Conservation (phyloP, 2,888 invertebrate genomes). For the Norana najaformis region DNA sequence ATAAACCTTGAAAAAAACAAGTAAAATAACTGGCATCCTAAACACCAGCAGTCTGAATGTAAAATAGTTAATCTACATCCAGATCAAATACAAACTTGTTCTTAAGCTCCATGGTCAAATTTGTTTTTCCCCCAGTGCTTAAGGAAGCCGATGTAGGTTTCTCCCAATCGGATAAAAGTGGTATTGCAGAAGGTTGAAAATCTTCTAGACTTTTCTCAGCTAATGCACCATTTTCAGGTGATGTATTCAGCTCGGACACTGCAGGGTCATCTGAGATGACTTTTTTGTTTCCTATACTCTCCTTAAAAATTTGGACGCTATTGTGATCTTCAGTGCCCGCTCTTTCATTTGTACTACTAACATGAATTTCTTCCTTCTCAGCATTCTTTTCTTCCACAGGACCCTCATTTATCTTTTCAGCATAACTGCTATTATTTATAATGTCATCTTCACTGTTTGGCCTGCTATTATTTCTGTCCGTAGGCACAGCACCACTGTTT, state of each 20-base stretch:
- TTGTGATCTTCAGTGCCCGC: neutral
- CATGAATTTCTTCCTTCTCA: neutral
- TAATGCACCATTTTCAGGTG: neutral
- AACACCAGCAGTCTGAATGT: neutral
- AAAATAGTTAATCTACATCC: neutral
- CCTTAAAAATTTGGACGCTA: neutral
- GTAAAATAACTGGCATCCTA: neutral
- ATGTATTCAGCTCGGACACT: neutral
- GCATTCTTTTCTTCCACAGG: neutral
- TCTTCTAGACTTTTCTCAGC: neutral
- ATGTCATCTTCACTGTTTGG: neutral
- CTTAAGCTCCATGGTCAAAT: neutral
- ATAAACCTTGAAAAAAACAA: neutral
- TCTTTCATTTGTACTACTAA: neutral
- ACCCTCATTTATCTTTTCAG: neutral
- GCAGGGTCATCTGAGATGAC: neutral
- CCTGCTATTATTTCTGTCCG: neutral
- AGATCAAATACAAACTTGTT: conserved; percentile 19
- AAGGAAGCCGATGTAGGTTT: neutral
- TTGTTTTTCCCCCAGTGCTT: neutral
- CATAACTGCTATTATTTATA: too few species aligned
- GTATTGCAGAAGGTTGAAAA: neutral
- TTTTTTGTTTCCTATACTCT: neutral
- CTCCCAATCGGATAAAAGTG: neutral
- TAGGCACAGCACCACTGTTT: neutral